Evolutionary conservation across 1,140 invertebrate genomes (phyloP).

Genomic region (Lysiphlebus fabarum): DNA sequence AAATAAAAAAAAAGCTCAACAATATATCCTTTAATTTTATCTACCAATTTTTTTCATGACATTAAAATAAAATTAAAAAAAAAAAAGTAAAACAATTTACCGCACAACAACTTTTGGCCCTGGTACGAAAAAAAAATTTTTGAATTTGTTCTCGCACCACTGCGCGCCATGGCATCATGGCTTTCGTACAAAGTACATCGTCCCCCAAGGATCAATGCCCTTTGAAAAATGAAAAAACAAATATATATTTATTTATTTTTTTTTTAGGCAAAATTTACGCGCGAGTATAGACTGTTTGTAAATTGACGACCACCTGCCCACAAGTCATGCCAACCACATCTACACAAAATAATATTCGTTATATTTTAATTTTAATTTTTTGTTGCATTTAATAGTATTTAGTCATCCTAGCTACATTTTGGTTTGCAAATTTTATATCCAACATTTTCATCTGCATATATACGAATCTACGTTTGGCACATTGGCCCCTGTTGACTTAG

Average conservation of each 20-base stretch:
- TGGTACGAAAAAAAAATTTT: conserved; percentile 2
- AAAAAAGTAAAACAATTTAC: background rate
- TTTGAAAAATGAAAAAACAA: conserved; percentile 41
- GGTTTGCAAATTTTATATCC: too few species aligned
- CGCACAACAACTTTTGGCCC: too few species aligned
- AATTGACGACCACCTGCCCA: conserved; percentile 50
- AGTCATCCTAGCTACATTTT: too few species aligned
- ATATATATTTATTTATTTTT: conserved; percentile 25
- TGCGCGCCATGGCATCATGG: conserved; percentile 6
- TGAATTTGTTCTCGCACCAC: conserved; percentile 11
- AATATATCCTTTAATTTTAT: conserved; percentile 21
- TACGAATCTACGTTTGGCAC: conserved; percentile 31
- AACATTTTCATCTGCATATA: background rate
- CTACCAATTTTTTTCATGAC: too few species aligned
- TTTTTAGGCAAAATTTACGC: conserved; percentile 29
- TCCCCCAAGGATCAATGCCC: conserved; percentile 50
- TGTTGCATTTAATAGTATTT: background rate
- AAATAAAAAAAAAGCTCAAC: conserved; percentile 14
- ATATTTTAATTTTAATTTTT: background rate
- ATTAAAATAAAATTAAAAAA: background rate
- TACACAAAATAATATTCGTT: conserved; percentile 20
- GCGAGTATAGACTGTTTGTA: conserved; percentile 35
- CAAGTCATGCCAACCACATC: conserved; percentile 35
- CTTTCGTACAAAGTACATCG: background rate
- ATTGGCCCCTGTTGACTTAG: conserved; percentile 50